phyloP scores from a whole-genome alignment of 2,113 vertebrate genomes.

The Spilogale gracilis region DNA sequence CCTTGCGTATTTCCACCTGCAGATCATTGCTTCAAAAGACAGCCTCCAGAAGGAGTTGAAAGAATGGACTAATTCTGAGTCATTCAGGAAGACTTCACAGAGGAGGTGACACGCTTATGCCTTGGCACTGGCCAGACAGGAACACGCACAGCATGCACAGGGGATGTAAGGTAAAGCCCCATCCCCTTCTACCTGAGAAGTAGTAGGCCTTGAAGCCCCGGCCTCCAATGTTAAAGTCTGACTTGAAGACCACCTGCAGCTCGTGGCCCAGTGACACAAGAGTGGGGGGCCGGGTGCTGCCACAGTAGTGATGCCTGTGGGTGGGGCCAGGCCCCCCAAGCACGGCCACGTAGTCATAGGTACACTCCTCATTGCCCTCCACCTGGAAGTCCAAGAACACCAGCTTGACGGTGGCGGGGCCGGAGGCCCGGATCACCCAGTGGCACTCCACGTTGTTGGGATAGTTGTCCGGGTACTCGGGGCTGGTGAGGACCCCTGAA shows the following conservation, averaged over 20 bases:
- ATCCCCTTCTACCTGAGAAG: slow-evolving; percentile 92
- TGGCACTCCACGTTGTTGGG: slow-evolving; percentile 95
- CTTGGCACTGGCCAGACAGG: not conserved
- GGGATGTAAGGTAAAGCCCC: fast-evolving
- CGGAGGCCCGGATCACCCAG: slow-evolving; percentile 93
- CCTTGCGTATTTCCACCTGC: no score
- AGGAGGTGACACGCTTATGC: not conserved
- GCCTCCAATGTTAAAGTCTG: slow-evolving; percentile 97
- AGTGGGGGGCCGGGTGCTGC: slow-evolving; percentile 89
- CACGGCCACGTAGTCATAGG: slow-evolving; percentile 95
- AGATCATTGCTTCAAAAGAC: not conserved
- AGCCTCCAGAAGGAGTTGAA: not conserved
- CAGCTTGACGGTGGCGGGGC: slow-evolving; percentile 89
- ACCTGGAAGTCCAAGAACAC: slow-evolving; percentile 96
- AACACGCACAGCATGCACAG: not conserved
- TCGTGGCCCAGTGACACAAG: slow-evolving; percentile 90
- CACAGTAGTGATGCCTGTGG: slow-evolving; percentile 92
- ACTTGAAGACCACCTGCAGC: slow-evolving; percentile 96
- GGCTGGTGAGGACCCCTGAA: slow-evolving; percentile 96
- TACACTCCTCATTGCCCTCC: slow-evolving; percentile 94
- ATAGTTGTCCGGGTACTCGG: slow-evolving; percentile 95
- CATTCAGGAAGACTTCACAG: not conserved
- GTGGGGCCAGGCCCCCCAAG: slow-evolving; percentile 90
- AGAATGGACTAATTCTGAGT: not conserved
- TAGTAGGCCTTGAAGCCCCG: slow-evolving; percentile 97